Evolutionary conservation across 2,797 vertebrate genomes (phyloP).

Genomic region (Todus mexicanus): DNA sequence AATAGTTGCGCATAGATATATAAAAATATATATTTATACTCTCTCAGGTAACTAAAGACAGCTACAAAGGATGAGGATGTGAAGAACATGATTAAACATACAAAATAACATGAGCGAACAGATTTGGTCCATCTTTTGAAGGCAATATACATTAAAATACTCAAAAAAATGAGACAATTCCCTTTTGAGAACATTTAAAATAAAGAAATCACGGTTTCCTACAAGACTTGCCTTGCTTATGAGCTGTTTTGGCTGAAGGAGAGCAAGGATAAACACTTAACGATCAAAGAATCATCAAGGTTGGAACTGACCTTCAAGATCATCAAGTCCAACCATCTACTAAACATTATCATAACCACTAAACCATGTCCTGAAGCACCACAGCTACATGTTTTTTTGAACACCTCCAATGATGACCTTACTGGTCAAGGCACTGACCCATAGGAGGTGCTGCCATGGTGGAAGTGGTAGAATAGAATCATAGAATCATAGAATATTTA

Average conservation of each 20-base stretch:
- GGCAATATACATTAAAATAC: background rate
- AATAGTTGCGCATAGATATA: background rate
- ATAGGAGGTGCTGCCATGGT: fast-evolving
- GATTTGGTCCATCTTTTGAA: background rate
- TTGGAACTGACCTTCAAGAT: too few relatives aligned
- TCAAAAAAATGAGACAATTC: background rate
- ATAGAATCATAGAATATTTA: too few relatives aligned
- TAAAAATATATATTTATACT: background rate
- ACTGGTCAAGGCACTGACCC: background rate
- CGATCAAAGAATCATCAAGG: too few relatives aligned
- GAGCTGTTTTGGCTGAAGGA: background rate
- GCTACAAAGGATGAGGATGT: background rate
- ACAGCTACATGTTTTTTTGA: too few relatives aligned
- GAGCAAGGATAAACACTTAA: background rate
- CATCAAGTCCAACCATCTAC: too few relatives aligned
- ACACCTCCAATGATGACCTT: too few relatives aligned
- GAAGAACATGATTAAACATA: background rate
- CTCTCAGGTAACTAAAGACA: background rate
- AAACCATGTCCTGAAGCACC: too few relatives aligned
- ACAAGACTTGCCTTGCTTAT: background rate
- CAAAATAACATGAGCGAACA: background rate
- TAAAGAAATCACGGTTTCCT: background rate
- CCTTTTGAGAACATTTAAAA: background rate
- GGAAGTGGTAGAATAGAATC: too few relatives aligned
- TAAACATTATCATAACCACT: too few relatives aligned